A percentile compares a stretch with the other conserved stretches of the same genome.
These are phyloP conservation scores for Neogale vison DNA, from an alignment of 2,113 vertebrate genomes.

Conservation along the genomic window DNA sequence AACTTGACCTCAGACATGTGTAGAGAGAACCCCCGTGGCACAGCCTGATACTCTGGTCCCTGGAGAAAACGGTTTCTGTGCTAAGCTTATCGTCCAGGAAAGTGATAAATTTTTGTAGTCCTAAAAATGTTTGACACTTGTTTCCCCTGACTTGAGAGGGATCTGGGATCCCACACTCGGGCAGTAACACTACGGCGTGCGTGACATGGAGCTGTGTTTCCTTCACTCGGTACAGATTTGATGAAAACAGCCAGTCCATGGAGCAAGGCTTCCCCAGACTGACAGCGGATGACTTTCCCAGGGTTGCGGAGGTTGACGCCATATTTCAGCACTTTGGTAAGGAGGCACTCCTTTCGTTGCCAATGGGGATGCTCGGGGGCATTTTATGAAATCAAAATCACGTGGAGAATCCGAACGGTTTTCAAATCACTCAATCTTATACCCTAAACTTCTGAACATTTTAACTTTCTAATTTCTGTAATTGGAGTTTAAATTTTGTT, in stretches of 20 bases:
- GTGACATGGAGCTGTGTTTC: not conserved
- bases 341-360: not conserved
- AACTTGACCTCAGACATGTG: not conserved
- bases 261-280: slow-evolving; percentile 88
- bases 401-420: not conserved
- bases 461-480: not conserved
- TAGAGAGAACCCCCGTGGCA: not conserved
- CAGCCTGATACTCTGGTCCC: not conserved
- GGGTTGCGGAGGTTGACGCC: slow-evolving; percentile 89
- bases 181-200: not conserved
- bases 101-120: not conserved
- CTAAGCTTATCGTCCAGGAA: not conserved
- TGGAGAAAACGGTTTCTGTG: not conserved
- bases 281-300: slow-evolving; percentile 88
- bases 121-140: not conserved
- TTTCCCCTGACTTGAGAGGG: not conserved
- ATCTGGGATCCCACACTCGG: not conserved
- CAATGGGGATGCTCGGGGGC: rapidly evolving
- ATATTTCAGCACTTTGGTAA: slow-evolving; percentile 88
- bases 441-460: not conserved
- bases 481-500: not conserved
- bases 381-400: slow-evolving; percentile 7
- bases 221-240: slow-evolving; percentile 84
- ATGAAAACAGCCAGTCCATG: slow-evolving; percentile 87
- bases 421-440: not conserved